Conservation (phyloP, 1,140 invertebrate genomes). For the Lamellibrachia luymesi region DNA sequence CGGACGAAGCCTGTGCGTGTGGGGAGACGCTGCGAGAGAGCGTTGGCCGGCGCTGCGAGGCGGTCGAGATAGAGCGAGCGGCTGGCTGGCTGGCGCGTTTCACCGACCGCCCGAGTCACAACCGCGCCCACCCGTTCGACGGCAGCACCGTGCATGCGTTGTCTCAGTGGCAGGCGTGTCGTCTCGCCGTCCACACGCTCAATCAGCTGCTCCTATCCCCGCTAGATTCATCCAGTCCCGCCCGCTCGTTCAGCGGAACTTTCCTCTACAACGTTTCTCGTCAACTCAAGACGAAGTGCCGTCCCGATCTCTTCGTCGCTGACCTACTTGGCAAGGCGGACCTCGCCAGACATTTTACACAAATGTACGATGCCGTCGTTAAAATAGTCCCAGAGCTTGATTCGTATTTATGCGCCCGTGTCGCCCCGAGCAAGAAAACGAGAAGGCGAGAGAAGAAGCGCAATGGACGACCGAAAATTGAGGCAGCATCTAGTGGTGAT, state of each 20-base stretch:
- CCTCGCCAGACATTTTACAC: background rate
- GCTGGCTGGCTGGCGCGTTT: background rate
- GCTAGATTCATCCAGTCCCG: conserved; percentile 28
- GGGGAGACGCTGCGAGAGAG: conserved; percentile 10
- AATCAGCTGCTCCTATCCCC: conserved; percentile 45
- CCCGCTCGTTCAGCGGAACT: conserved; percentile 42
- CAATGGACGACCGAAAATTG: background rate
- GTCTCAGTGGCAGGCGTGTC: conserved; percentile 45
- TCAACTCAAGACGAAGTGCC: conserved; percentile 34
- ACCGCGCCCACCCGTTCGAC: conserved; percentile 34
- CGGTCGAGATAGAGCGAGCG: background rate
- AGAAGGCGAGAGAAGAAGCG: background rate
- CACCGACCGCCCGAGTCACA: conserved; percentile 33
- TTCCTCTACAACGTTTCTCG: conserved; percentile 45
- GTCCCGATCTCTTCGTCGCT: conserved; percentile 37
- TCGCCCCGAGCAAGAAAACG: background rate
- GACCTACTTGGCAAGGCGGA: conserved; percentile 32
- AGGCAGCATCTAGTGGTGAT: background rate
- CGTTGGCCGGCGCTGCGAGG: conserved; percentile 9
- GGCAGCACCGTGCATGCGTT: conserved; percentile 41
- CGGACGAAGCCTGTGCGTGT: background rate
- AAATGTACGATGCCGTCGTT: background rate
- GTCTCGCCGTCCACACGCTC: conserved; percentile 36
- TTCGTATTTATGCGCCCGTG: background rate
- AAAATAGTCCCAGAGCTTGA: background rate